phyloP scores from a whole-genome alignment of 2,113 vertebrate species.

The Cynoglossus semilaevis region DNA sequence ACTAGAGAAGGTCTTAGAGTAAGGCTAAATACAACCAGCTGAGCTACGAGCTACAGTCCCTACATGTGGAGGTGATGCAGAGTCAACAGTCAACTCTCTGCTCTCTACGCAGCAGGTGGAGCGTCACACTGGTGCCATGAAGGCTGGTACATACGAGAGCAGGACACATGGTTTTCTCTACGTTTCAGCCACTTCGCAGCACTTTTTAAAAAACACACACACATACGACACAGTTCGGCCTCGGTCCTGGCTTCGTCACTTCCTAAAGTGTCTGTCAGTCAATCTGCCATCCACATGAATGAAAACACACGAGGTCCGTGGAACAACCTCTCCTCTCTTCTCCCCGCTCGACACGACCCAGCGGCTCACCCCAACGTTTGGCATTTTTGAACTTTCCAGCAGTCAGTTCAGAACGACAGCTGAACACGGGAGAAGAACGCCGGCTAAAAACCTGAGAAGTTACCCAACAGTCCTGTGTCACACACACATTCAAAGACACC shows the following conservation, averaged over 20 bases:
- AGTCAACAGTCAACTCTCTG: slow-evolving; percentile 37
- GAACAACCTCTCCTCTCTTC: too few species aligned
- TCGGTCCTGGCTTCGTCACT: slow-evolving; percentile 20
- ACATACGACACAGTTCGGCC: slow-evolving; percentile 26
- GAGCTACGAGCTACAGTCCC: slow-evolving; percentile 53
- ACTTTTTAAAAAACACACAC: slow-evolving; percentile 2
- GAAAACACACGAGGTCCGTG: too few species aligned
- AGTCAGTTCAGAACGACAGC: slow-evolving; percentile 30
- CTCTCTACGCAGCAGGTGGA: slow-evolving; percentile 57
- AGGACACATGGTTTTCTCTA: slow-evolving; percentile 52
- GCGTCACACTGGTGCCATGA: slow-evolving; percentile 55
- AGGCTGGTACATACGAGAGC: slow-evolving; percentile 62
- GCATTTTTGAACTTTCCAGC: slow-evolving; percentile 61
- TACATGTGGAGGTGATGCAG: slow-evolving; percentile 19
- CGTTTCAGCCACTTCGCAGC: slow-evolving; percentile 53
- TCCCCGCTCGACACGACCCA: too few species aligned
- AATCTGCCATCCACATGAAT: too few species aligned
- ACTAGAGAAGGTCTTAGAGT: slow-evolving; percentile 75
- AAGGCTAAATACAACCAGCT: slow-evolving; percentile 75
- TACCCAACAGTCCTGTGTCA: slow-evolving; percentile 12
- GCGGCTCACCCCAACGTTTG: slow-evolving; percentile 61
- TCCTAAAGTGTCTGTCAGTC: slow-evolving; percentile 1
- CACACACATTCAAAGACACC: not conserved
- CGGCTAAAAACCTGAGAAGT: slow-evolving; percentile 70
- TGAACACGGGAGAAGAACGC: slow-evolving; percentile 40